phyloP scores from a whole-genome alignment of 1,140 invertebrate species.

The Portunus trituberculatus region DNA sequence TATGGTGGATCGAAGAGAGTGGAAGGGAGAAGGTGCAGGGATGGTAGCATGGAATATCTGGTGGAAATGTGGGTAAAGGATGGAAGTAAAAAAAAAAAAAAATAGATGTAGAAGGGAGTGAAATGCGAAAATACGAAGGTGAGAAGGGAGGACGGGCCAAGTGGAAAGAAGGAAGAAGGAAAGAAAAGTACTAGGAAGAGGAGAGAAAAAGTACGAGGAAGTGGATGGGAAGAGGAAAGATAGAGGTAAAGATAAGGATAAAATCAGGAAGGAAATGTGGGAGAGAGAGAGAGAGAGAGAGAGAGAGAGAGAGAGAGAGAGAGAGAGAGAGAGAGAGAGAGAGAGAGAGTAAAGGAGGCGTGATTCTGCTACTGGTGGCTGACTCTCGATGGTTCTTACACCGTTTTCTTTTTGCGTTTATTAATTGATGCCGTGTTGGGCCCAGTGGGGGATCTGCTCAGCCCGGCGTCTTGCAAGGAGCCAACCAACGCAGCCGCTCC shows the following conservation, averaged over 20 bases:
- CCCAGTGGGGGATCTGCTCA: background rate
- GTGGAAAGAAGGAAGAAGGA: too few species aligned
- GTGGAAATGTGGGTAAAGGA: background rate
- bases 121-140: background rate
- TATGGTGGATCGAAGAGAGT: too few species aligned
- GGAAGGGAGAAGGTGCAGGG: too few species aligned
- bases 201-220: background rate
- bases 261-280: background rate
- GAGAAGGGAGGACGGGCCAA: background rate
- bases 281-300: background rate
- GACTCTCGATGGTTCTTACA: background rate
- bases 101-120: background rate
- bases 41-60: too few species aligned
- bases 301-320: background rate
- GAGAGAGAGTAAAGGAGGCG: background rate
- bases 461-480: too few species aligned
- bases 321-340: conserved; percentile 20
- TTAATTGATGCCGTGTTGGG: background rate
- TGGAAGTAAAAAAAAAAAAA: background rate
- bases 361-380: background rate
- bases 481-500: too few species aligned
- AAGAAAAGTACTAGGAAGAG: background rate
- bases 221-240: too few species aligned
- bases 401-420: background rate
- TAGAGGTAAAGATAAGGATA: too few species aligned